These are phyloP conservation scores for Anguilla obscura DNA, from an alignment of 2,797 vertebrate genomes.

Conservation along the genomic window DNA sequence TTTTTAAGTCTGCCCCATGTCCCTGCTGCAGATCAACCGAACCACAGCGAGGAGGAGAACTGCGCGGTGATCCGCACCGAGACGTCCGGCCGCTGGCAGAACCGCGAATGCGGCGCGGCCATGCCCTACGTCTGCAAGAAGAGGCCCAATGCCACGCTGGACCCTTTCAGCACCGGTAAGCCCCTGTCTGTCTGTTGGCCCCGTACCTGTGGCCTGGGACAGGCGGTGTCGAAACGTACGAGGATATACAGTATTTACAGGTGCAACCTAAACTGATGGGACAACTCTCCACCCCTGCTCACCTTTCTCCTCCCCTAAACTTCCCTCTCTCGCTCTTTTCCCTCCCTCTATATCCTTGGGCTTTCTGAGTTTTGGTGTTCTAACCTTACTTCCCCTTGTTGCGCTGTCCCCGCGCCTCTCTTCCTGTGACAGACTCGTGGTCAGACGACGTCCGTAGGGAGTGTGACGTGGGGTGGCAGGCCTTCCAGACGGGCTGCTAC, in stretches of 20 bases:
- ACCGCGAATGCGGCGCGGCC: constrained; percentile 86
- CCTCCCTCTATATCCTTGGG: neutral
- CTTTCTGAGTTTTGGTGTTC: neutral
- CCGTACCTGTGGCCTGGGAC: neutral
- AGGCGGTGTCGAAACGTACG: neutral
- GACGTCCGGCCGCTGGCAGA: constrained; percentile 91
- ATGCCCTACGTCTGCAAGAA: constrained; percentile 96
- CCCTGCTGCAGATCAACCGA: constrained; percentile 80
- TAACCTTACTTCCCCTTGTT: neutral
- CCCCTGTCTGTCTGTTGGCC: neutral
- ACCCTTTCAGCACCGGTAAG: constrained; percentile 79
- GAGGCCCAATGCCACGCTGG: constrained; percentile 83
- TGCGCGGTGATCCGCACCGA: constrained; percentile 92
- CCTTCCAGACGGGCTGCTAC: constrained; percentile 93
- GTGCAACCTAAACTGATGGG: neutral
- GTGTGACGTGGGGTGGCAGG: constrained; percentile 90
- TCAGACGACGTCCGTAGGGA: constrained; percentile 76
- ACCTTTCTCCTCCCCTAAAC: neutral
- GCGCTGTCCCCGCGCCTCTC: neutral
- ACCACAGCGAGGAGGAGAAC: constrained; percentile 87
- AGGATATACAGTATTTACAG: neutral
- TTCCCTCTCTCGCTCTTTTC: neutral
- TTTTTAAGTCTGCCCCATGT: neutral
- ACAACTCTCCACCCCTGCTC: neutral
- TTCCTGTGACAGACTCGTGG: constrained; percentile 77